Percentiles rank a stretch among this genome's conserved stretches.
These are phyloP conservation scores for Caenorhabditis macrosperma DNA, from an alignment of 2,888 invertebrate species.

Conservation along the genomic window DNA sequence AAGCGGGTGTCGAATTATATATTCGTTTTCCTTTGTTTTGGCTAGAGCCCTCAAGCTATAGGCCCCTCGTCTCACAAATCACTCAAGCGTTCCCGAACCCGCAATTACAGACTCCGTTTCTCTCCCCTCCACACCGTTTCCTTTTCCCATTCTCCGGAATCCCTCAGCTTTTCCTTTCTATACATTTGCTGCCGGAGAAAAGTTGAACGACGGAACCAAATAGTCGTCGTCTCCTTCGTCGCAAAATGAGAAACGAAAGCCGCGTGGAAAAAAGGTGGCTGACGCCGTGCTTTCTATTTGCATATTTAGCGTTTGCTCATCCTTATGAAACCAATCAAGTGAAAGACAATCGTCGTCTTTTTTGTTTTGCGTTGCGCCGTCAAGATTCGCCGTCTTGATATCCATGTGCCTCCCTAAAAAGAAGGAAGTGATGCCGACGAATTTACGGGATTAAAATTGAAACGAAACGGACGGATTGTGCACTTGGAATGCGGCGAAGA, in stretches of 20 bases:
- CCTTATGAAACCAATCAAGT: conserved; percentile 58
- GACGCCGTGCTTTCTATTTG: conserved; percentile 54
- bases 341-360: conserved; percentile 51
- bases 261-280: conserved; percentile 48
- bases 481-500: neutral
- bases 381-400: conserved; percentile 30
- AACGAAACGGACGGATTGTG: neutral
- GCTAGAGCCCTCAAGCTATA: conserved; percentile 4
- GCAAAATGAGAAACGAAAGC: conserved; percentile 37
- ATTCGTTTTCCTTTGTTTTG: conserved; percentile 44
- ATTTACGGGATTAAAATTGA: conserved; percentile 2
- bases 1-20: conserved; percentile 28
- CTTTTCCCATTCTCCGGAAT: neutral
- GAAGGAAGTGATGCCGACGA: neutral
- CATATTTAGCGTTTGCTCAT: conserved; percentile 57
- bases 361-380: conserved; percentile 34
- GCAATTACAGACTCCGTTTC: conserved; percentile 51
- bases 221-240: no score
- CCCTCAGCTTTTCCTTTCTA: neutral
- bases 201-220: conserved; percentile 30
- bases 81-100: conserved; percentile 54
- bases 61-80: conserved; percentile 44
- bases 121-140: conserved; percentile 3
- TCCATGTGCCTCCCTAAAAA: neutral
- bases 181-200: conserved; percentile 31